A percentile compares a stretch with the other conserved stretches of the same genome.
Conservation (phyloP, 2,888 invertebrate genomes). For the Oscheius myriophilus region DNA sequence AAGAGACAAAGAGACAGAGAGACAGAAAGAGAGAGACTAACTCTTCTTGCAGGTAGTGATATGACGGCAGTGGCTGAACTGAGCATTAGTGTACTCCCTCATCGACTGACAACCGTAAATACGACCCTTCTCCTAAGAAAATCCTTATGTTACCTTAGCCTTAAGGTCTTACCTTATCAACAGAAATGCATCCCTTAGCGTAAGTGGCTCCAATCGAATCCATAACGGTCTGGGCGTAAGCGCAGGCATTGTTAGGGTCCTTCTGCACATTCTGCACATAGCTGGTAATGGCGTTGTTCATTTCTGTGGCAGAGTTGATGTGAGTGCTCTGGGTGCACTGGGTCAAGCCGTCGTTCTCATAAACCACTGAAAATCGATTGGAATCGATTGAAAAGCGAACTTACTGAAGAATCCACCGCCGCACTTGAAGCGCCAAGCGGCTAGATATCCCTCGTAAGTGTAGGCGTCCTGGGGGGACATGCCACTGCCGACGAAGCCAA, state of each 20-base stretch:
- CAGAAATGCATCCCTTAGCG: constrained; percentile 40
- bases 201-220: constrained; percentile 40
- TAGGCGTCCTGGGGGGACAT: constrained; percentile 35
- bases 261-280: constrained; percentile 29
- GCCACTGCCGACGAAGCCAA: constrained; percentile 43
- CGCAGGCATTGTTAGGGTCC: constrained; percentile 44
- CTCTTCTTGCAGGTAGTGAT: constrained; percentile 37
- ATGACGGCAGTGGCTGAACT: constrained; percentile 48
- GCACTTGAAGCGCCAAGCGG: constrained; percentile 53
- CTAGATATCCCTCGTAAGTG: constrained; percentile 42
- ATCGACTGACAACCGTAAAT: constrained; percentile 47
- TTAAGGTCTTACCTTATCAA: constrained; percentile 21
- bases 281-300: constrained; percentile 21
- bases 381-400: constrained; percentile 1
- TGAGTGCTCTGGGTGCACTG: constrained; percentile 47
- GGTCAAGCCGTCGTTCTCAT: constrained; percentile 40
- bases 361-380: constrained; percentile 43
- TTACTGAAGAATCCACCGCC: constrained; percentile 52
- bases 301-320: constrained; percentile 43
- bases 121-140: constrained; percentile 37
- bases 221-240: constrained; percentile 48
- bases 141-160: not conserved
- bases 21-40: too few relatives aligned
- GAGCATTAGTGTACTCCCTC: constrained; percentile 48
- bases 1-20: too few relatives aligned